Base-by-base conservation (phyloP, 2,797 vertebrate species). In the Kryptolebias ocellatus region DNA sequence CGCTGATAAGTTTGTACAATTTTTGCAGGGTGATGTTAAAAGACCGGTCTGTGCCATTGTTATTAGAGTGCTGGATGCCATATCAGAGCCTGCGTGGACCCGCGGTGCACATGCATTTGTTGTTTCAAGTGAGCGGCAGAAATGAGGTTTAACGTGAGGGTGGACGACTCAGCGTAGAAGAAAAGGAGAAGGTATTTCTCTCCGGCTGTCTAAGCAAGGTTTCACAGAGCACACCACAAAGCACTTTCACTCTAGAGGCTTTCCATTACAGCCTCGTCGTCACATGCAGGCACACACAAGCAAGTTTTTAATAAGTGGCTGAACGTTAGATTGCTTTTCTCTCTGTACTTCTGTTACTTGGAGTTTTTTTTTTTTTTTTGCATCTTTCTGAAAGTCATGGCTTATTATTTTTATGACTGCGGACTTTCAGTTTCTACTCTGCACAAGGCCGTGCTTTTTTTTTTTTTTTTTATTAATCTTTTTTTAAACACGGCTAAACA, bases 171-270 rank as follows among this genome's bases (percentile, higher is more conserved):
- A 65, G 79, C 70, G 66, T 52, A 84, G 71, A 65, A 53, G 74
- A 65, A 50, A 50, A 80, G 70, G 45, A 79, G 70, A 56, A 58
- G 62, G 46, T 53, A 37, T 82, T 51, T 45, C 70, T 87, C 68
- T 70, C 73, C 53, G 29, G 50, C 44, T 65, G 70, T 69, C 53
- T 60, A 4, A 69, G 70, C 1, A 0, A 60, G 20, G 58, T 79
- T 86, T 64, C 70, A 82, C 66, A 60, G 75, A 70, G 67, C 74
- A 77, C 58, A 68, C 70, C 64, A 71, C 76, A 79, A 74, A 79
- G 67, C 47, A 61, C 54, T 70, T 75, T 76, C 57, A 66, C 71
- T 73, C 27, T 58, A 17, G 20, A 67, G 18, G n/a, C 45, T 64
- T 70, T 78, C 20, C 39, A 69, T 77, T 71, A 60, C 71, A 61